phyloP scores from a whole-genome alignment of 2,888 invertebrate species.

The Lysandra bellargus region DNA sequence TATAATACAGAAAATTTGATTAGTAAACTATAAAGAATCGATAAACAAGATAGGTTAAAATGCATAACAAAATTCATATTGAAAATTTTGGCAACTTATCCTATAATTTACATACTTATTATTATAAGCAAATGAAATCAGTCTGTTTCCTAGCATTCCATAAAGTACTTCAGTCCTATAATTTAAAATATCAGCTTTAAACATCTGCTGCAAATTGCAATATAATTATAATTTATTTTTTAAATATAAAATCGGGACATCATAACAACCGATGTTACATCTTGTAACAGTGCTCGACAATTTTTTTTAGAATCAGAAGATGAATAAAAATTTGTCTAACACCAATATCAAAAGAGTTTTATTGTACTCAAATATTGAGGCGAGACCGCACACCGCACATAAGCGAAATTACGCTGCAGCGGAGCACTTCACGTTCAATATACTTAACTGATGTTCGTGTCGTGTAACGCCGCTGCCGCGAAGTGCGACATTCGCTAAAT shows the following conservation, averaged over 20 bases:
- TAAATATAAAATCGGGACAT: background rate
- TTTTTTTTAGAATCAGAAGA: too few species aligned
- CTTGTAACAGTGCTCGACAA: too few species aligned
- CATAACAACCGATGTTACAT: background rate
- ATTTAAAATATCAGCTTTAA: background rate
- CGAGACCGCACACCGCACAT: too few species aligned
- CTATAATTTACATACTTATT: background rate
- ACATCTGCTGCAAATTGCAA: background rate
- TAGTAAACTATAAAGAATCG: background rate
- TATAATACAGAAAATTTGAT: background rate
- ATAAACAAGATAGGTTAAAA: background rate
- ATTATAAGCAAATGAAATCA: background rate
- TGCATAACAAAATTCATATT: background rate
- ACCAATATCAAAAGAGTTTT: too few species aligned
- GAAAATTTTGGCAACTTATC: background rate
- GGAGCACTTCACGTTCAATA: too few species aligned
- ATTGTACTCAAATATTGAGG: too few species aligned
- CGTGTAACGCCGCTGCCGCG: too few species aligned
- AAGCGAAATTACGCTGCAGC: too few species aligned
- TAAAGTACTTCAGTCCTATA: conserved; percentile 3
- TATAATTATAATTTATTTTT: background rate
- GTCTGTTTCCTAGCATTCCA: background rate
- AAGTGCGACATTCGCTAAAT: too few species aligned
- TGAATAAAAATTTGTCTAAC: background rate
- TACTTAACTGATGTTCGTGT: too few species aligned